phyloP scores from a whole-genome alignment of 2,797 vertebrate species.

The Oophaga sylvatica region DNA sequence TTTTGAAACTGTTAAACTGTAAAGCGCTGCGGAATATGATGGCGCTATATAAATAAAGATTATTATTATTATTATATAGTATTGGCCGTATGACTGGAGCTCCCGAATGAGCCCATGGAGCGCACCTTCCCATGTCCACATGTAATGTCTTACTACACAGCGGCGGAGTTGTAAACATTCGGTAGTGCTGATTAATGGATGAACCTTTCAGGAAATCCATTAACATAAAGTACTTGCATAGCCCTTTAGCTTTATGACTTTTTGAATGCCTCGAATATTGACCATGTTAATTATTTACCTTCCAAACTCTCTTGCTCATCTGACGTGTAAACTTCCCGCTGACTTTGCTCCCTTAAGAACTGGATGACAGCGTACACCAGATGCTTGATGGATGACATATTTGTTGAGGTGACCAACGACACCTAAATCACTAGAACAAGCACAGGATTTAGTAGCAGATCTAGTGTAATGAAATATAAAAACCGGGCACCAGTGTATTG shows the following conservation, averaged over 20 bases:
- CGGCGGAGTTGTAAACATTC: background rate
- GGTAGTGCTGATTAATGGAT: constrained; percentile 13
- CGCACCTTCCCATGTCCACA: background rate
- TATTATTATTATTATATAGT: too few relatives aligned
- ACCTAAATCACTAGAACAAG: constrained; percentile 66
- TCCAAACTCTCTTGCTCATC: constrained; percentile 98
- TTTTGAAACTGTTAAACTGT: too few relatives aligned
- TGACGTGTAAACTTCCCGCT: constrained; percentile 86
- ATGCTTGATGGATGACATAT: constrained; percentile 92
- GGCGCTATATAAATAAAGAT: too few relatives aligned
- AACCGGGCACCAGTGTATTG: background rate
- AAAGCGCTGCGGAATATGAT: too few relatives aligned
- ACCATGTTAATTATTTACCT: constrained; percentile 75
- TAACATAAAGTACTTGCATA: background rate
- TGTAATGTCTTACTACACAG: background rate
- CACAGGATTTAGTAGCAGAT: constrained; percentile 32
- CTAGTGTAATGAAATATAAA: background rate
- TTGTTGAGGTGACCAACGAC: constrained; percentile 66
- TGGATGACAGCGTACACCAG: constrained; percentile 94
- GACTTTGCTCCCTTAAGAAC: constrained; percentile 95
- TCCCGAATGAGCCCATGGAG: background rate
- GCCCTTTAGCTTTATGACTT: background rate
- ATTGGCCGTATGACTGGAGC: background rate
- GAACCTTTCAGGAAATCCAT: constrained; percentile 45
- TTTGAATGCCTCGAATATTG: constrained; percentile 5